These are phyloP conservation scores for Merodon equestris DNA, from an alignment of 2,888 invertebrate genomes.

Conservation along the genomic window DNA sequence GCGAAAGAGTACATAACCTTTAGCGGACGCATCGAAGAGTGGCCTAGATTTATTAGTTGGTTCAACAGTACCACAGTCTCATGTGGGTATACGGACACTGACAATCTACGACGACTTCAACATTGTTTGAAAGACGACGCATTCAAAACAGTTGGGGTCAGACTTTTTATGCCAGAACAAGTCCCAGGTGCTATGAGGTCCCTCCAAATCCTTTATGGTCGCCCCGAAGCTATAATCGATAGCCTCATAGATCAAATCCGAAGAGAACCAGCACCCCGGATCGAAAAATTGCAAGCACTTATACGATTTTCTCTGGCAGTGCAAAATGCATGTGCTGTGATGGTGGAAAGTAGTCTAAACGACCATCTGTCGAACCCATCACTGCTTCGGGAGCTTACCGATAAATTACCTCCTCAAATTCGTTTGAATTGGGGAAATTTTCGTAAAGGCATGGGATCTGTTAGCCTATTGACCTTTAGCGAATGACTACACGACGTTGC, in stretches of 20 bases:
- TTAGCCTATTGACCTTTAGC: conserved; percentile 4
- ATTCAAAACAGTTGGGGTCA: conserved; percentile 13
- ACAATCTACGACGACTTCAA: conserved; percentile 21
- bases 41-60: conserved; percentile 37
- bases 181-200: background rate
- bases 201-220: conserved; percentile 2
- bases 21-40: conserved; percentile 41
- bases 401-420: conserved; percentile 7
- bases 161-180: background rate
- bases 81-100: conserved; percentile 20
- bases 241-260: conserved; percentile 12
- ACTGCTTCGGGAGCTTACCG: background rate
- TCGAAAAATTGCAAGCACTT: conserved; percentile 16
- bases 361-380: conserved; percentile 9
- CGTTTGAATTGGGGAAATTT: conserved; percentile 4
- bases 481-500: conserved; percentile 12
- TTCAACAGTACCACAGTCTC: conserved; percentile 17
- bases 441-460: background rate
- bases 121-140: conserved; percentile 32
- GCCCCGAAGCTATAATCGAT: background rate
- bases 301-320: conserved; percentile 20
- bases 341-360: conserved; percentile 5
- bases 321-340: conserved; percentile 20
- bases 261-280: conserved; percentile 2
- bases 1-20: conserved; percentile 20